Conservation (phyloP, 1,140 invertebrate species). For the Paraescarpia echinospica region DNA sequence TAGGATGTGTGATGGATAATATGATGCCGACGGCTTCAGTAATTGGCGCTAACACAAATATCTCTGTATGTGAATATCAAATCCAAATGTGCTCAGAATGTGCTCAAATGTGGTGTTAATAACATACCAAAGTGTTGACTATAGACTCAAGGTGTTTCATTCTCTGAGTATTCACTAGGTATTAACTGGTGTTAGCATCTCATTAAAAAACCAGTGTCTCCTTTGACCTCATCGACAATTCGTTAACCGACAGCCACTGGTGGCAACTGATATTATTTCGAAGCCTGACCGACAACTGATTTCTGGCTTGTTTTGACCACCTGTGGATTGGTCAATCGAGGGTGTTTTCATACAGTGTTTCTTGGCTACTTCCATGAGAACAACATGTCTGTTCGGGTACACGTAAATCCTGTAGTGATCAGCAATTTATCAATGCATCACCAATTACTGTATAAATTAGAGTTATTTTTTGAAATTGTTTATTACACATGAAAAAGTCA, state of each 20-base stretch:
- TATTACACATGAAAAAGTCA: no score
- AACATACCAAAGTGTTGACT: not conserved
- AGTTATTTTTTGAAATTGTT: no score
- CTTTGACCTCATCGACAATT: not conserved
- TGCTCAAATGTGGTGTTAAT: not conserved
- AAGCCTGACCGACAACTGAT: not conserved
- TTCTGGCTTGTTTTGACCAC: no score
- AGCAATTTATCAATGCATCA: no score
- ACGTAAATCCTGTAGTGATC: no score
- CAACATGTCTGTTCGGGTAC: no score
- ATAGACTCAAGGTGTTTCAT: not conserved
- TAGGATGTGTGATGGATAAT: not conserved
- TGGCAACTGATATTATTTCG: not conserved
- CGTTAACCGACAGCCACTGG: not conserved
- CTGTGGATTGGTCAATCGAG: no score
- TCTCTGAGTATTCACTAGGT: not conserved
- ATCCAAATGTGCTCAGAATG: not conserved
- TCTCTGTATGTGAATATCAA: not conserved
- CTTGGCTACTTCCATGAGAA: no score
- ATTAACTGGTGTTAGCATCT: not conserved
- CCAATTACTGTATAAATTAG: no score
- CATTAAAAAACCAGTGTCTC: not conserved
- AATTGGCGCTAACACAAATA: not conserved
- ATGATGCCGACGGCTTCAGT: not conserved
- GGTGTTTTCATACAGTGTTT: no score